These are phyloP conservation scores for Hycleus cichorii DNA, from an alignment of 1,140 invertebrate genomes.

Conservation along the genomic window DNA sequence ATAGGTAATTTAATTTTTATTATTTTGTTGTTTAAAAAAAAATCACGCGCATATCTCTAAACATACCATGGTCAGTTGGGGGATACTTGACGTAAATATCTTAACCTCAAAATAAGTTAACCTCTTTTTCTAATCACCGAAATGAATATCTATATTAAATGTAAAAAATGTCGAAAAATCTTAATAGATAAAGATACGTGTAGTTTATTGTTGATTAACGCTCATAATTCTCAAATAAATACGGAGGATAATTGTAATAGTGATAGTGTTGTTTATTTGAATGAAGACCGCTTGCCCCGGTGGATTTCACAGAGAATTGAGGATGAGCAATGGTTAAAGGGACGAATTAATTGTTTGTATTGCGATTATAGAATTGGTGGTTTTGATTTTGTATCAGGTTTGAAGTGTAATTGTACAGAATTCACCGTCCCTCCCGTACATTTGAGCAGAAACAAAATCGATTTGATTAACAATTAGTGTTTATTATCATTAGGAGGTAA, in stretches of 20 bases:
- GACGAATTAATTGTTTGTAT: constrained; percentile 44
- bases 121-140: background rate
- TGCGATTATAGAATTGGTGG: constrained; percentile 44
- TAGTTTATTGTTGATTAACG: constrained; percentile 20
- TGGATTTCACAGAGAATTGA: constrained; percentile 26
- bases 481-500: background rate
- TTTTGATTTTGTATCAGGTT: constrained; percentile 46
- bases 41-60: no score
- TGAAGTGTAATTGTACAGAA: constrained; percentile 40
- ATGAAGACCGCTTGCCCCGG: constrained; percentile 22
- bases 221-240: constrained; percentile 11
- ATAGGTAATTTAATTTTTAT: no score
- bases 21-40: no score
- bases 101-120: background rate
- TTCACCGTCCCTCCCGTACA: constrained; percentile 40
- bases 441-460: constrained; percentile 41
- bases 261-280: constrained; percentile 21
- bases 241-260: constrained; percentile 1
- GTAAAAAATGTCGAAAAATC: constrained; percentile 24
- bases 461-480: constrained; percentile 21
- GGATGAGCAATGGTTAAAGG: constrained; percentile 41
- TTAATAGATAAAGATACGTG: constrained; percentile 4
- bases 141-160: constrained; percentile 1
- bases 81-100: background rate
- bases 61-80: no score